A percentile compares a stretch with the other conserved stretches of the same genome.
Conservation (phyloP, 2,797 vertebrate genomes). For the Hemitrygon akajei region DNA sequence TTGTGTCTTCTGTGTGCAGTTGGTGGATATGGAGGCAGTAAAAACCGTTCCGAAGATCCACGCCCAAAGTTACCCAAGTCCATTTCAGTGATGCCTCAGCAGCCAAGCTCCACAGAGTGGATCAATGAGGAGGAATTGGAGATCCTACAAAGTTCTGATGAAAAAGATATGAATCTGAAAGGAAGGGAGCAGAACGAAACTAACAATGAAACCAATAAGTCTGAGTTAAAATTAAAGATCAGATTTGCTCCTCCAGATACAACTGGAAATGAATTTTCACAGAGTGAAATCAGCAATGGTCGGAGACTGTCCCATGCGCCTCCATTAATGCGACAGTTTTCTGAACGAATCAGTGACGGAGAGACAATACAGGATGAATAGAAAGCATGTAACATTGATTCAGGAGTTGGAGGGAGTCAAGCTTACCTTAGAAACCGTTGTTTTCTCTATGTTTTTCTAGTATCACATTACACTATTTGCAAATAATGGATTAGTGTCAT, state of each 20-base stretch:
- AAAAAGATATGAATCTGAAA: not conserved
- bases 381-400: not conserved
- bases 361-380: not conserved
- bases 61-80: conserved; percentile 19
- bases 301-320: not conserved
- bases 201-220: not conserved
- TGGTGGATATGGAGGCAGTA: conserved; percentile 18
- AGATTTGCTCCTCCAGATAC: conserved; percentile 1
- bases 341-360: not conserved
- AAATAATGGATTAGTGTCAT: not conserved
- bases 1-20: conserved; percentile 3
- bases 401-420: not conserved
- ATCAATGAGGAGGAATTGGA: conserved; percentile 12
- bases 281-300: not conserved
- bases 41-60: not conserved
- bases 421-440: no score
- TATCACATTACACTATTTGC: not conserved
- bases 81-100: not conserved
- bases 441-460: not conserved
- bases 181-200: no score
- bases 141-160: not conserved
- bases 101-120: conserved; percentile 9
- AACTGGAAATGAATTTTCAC: not conserved
- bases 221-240: conserved; percentile 6
- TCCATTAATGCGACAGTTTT: not conserved